These are phyloP conservation scores for Octomys mimax DNA, from an alignment of 2,797 vertebrate species.

Conservation along the genomic window DNA sequence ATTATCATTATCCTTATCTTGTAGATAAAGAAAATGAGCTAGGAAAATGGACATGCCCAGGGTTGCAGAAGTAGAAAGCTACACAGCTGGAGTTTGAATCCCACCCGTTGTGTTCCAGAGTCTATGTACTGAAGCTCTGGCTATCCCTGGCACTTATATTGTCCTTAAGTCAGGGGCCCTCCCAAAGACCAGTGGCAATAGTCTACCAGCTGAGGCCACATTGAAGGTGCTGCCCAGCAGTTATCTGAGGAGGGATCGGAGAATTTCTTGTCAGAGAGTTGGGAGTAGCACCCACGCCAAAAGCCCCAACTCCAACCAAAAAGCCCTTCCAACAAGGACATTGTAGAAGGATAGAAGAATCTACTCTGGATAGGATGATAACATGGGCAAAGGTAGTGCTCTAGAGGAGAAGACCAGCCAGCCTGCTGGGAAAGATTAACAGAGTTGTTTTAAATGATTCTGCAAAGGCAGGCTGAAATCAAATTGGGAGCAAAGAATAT, in stretches of 20 bases:
- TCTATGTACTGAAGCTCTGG: not conserved
- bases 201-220: not conserved
- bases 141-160: not conserved
- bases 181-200: not conserved
- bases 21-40: not conserved
- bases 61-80: not conserved
- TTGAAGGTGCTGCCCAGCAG: not conserved
- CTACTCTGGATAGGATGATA: not conserved
- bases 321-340: not conserved
- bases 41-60: not conserved
- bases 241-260: not conserved
- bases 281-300: not conserved
- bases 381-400: not conserved
- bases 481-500: not conserved
- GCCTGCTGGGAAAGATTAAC: not conserved
- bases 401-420: not conserved
- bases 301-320: not conserved
- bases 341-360: not conserved
- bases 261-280: not conserved
- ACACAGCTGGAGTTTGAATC: not conserved
- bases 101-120: not conserved
- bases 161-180: not conserved
- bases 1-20: not conserved
- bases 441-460: not conserved
- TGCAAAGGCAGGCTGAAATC: not conserved